Percentiles rank a stretch among this genome's conserved stretches.
Evolutionary conservation across 64 coral and sea anemone species (phyloP).

Genomic region (Montipora cactus): DNA sequence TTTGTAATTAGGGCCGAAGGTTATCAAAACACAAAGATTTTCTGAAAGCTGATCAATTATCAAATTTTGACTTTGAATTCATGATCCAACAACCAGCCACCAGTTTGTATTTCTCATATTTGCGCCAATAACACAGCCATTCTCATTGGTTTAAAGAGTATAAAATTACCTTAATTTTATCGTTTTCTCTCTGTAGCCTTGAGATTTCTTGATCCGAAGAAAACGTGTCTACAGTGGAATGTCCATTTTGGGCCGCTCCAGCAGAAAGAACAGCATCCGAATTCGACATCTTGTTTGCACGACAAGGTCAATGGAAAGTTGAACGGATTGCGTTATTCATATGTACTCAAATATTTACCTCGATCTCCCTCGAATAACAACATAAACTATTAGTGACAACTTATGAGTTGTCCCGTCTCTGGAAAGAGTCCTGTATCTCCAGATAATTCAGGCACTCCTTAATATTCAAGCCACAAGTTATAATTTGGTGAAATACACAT

Average conservation of each 20-base stretch:
- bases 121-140: background rate
- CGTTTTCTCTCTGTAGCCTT: background rate
- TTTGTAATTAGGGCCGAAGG: too few species aligned
- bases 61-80: background rate
- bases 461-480: background rate
- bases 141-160: background rate
- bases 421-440: too few species aligned
- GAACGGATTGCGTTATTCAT: background rate
- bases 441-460: background rate
- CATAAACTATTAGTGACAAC: background rate
- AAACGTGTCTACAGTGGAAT: background rate
- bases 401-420: background rate
- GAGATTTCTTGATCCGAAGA: slow-evolving; percentile 7
- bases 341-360: slow-evolving; percentile 18
- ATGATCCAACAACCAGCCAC: too few species aligned
- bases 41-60: background rate
- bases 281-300: background rate
- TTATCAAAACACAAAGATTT: background rate
- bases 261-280: background rate
- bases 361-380: background rate
- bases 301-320: background rate
- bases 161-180: background rate
- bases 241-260: slow-evolving; percentile 6
- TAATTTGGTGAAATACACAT: background rate
- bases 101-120: background rate